phyloP scores from a whole-genome alignment of 2,888 invertebrate genomes.

The Panzeria rudis region DNA sequence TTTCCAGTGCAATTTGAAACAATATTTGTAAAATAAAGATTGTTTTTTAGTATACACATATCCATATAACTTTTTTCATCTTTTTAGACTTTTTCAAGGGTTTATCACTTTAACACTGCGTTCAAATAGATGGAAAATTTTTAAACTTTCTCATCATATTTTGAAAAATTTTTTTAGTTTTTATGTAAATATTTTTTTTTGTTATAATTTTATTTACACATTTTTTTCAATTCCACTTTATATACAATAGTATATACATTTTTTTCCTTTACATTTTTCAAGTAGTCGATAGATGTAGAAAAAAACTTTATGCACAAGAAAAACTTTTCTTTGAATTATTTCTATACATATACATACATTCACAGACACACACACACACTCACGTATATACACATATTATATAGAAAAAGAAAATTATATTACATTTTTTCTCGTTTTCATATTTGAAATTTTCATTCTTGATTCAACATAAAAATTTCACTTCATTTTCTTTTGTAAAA shows the following conservation, averaged over 20 bases:
- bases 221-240: slow-evolving; percentile 35
- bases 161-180: neutral
- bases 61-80: slow-evolving; percentile 33
- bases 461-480: slow-evolving; percentile 62
- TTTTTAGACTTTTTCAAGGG: slow-evolving; percentile 29
- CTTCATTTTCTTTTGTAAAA: slow-evolving; percentile 49
- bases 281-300: slow-evolving; percentile 51
- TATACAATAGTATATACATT: neutral
- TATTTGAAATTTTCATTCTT: slow-evolving; percentile 67
- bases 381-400: slow-evolving; percentile 55
- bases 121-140: slow-evolving; percentile 25
- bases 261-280: slow-evolving; percentile 37
- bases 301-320: slow-evolving; percentile 62
- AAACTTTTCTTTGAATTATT: slow-evolving; percentile 69
- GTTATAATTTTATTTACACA: slow-evolving; percentile 18
- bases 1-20: slow-evolving; percentile 7
- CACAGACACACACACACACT: slow-evolving; percentile 48
- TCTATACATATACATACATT: slow-evolving; percentile 49
- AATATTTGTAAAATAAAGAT: slow-evolving; percentile 28
- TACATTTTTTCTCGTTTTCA: slow-evolving; percentile 73
- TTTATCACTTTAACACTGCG: slow-evolving; percentile 45
- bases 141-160: neutral
- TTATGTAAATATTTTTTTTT: neutral
- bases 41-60: neutral
- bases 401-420: slow-evolving; percentile 69